These are phyloP conservation scores for Lucilia cuprina DNA, from an alignment of 1,140 invertebrate species.

Conservation along the genomic window DNA sequence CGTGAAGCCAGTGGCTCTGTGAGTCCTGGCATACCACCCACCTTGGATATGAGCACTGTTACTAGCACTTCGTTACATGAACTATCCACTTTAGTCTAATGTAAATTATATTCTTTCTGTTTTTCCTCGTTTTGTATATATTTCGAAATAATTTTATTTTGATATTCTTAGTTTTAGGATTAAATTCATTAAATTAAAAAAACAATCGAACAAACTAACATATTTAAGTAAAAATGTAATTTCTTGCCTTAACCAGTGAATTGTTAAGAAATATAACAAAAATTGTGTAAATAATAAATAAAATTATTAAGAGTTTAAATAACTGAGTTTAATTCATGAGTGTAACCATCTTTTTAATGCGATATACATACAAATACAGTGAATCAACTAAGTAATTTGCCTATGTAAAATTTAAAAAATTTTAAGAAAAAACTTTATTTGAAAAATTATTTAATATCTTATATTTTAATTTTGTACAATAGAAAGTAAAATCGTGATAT, in stretches of 20 bases:
- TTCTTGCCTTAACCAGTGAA: neutral
- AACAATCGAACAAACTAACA: neutral
- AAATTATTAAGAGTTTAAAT: too few species aligned
- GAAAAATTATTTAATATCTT: too few species aligned
- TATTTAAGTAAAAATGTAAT: neutral
- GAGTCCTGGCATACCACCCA: conserved; percentile 70
- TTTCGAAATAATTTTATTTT: neutral
- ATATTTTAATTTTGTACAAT: too few species aligned
- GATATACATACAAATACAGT: too few species aligned
- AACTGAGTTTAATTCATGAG: too few species aligned
- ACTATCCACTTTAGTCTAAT: conserved; percentile 72
- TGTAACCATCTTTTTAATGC: too few species aligned
- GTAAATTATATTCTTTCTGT: neutral
- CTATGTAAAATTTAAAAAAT: too few species aligned
- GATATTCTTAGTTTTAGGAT: neutral
- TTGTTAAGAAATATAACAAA: too few species aligned
- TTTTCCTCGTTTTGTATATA: neutral
- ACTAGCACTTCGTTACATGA: conserved; percentile 72
- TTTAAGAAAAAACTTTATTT: too few species aligned
- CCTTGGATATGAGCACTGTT: conserved; percentile 72
- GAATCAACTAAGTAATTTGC: too few species aligned
- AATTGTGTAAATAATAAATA: too few species aligned
- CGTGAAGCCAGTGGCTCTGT: conserved; percentile 70
- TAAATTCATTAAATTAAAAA: neutral
- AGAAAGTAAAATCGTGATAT: too few species aligned